Conservation (phyloP, 2,888 invertebrate genomes). For the Cremastinae sp. region DNA sequence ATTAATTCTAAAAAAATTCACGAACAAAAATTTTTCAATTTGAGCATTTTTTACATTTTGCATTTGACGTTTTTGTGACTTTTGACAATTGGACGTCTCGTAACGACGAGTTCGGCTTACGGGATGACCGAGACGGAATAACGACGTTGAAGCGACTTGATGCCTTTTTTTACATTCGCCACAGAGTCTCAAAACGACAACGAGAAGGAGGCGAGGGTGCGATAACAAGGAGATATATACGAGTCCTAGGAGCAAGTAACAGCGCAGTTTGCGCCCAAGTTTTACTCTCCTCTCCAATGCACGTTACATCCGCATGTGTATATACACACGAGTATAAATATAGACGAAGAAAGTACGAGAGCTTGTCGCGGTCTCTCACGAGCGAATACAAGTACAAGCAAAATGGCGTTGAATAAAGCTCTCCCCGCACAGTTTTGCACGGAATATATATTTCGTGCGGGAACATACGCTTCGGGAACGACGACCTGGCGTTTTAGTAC, state of each 20-base stretch:
- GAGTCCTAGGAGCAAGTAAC: conserved; percentile 46
- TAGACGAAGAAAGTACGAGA: conserved; percentile 19
- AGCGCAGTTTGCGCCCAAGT: conserved; percentile 50
- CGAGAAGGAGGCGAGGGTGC: conserved; percentile 51
- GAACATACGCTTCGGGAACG: conserved; percentile 47
- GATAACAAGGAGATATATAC: conserved; percentile 58
- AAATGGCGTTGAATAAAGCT: conserved; percentile 58
- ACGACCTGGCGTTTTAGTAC: conserved; percentile 37
- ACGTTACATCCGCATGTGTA: background rate
- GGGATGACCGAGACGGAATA: conserved; percentile 37
- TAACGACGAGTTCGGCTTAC: conserved; percentile 13
- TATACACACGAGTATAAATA: conserved; percentile 1
- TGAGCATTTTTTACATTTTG: no score
- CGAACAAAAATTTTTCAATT: no score
- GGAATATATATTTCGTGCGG: conserved; percentile 46
- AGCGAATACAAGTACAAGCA: conserved; percentile 43
- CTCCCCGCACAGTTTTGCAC: conserved; percentile 20
- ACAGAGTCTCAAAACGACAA: conserved; percentile 46
- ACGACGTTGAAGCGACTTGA: conserved; percentile 33
- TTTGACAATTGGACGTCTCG: no score
- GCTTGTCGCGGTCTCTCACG: conserved; percentile 44
- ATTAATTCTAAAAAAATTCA: no score
- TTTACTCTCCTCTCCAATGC: conserved; percentile 46
- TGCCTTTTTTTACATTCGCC: conserved; percentile 43
- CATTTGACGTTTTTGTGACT: no score